phyloP scores from a whole-genome alignment of 2,888 invertebrate genomes.

The Marasmarcha lunaedactyla region DNA sequence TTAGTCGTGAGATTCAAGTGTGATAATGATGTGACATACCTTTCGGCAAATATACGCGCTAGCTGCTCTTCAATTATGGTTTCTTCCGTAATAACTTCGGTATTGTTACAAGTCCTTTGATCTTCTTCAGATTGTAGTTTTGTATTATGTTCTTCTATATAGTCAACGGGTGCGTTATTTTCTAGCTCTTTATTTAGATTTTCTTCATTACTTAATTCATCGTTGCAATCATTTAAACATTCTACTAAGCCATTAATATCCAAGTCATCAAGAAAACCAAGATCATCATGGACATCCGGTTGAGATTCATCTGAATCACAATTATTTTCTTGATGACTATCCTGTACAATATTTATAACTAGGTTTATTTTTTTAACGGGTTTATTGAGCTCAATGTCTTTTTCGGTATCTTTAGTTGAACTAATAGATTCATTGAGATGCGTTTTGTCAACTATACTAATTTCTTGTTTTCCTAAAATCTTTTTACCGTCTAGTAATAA shows the following conservation, averaged over 20 bases:
- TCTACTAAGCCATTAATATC: constrained; percentile 45
- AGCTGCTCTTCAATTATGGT: too few species aligned
- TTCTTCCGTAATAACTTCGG: constrained; percentile 10
- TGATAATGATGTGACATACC: too few species aligned
- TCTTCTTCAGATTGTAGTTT: too few species aligned
- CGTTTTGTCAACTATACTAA: constrained; percentile 14
- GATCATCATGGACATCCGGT: constrained; percentile 21
- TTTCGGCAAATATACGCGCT: too few species aligned
- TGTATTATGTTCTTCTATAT: too few species aligned
- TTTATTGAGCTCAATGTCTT: constrained; percentile 1
- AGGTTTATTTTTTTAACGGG: constrained; percentile 26
- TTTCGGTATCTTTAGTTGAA: background rate
- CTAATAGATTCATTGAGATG: constrained; percentile 13
- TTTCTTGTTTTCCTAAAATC: constrained; percentile 6
- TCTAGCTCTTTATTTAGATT: too few species aligned
- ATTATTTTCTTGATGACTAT: constrained; percentile 10
- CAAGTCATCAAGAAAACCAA: constrained; percentile 46
- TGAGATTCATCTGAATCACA: constrained; percentile 17
- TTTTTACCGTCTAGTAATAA: too few species aligned
- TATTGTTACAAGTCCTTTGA: too few species aligned
- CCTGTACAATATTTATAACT: constrained; percentile 29
- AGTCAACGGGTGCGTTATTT: too few species aligned
- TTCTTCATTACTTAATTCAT: too few species aligned
- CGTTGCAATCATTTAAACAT: constrained; percentile 18
- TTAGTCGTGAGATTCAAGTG: too few species aligned